A percentile compares a stretch with the other conserved stretches of the same genome.
Conservation (phyloP, 2,113 vertebrate genomes). For the Rutilus rutilus region DNA sequence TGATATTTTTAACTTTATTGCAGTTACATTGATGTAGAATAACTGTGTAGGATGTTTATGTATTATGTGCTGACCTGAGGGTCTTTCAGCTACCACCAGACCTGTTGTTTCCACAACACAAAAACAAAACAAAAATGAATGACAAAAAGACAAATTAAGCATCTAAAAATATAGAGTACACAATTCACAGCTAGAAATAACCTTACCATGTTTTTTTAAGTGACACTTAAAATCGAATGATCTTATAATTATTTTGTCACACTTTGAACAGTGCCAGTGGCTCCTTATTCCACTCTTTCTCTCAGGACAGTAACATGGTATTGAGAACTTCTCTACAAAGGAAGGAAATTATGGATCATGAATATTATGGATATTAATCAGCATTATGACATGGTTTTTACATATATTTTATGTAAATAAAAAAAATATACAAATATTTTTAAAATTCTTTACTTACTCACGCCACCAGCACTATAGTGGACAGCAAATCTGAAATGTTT, state of each 20-base stretch:
- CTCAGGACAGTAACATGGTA: neutral
- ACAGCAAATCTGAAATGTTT: neutral
- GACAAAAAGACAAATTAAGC: neutral
- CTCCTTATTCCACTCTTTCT: neutral
- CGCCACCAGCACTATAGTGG: neutral
- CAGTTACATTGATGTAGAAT: neutral
- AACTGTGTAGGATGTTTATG: neutral
- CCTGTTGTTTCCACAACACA: neutral
- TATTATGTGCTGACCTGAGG: neutral
- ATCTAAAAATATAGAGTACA: neutral
- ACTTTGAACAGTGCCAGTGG: neutral
- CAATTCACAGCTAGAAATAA: neutral
- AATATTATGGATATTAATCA: no score
- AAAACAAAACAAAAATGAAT: neutral
- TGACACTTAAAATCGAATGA: neutral
- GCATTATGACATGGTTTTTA: no score
- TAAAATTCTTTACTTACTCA: neutral
- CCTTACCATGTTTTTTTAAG: neutral
- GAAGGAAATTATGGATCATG: no score
- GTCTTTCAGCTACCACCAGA: neutral
- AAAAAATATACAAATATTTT: neutral
- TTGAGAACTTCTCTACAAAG: no score
- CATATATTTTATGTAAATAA: neutral
- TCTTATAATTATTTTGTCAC: neutral
- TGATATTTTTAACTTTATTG: neutral